These are phyloP conservation scores for Pampusana beccarii DNA, from an alignment of 2,113 vertebrate species.

Conservation along the genomic window DNA sequence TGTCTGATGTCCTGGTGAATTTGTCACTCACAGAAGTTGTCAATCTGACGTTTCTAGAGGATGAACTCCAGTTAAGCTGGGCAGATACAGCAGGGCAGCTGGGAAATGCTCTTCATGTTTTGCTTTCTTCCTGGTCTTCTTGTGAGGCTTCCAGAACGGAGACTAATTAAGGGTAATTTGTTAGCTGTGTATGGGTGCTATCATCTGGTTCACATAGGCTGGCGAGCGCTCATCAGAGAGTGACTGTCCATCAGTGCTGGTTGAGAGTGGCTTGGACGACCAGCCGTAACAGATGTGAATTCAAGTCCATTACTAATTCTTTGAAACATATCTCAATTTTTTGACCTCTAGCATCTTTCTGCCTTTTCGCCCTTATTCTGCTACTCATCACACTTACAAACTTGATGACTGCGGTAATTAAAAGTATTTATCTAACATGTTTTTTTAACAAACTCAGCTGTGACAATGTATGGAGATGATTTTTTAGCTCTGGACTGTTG, in stretches of 20 bases:
- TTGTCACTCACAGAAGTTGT: rapidly evolving
- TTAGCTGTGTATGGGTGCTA: too few species aligned
- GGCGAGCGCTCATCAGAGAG: rapidly evolving
- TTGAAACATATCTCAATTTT: background rate
- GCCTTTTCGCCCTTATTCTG: rapidly evolving
- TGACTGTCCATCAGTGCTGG: background rate
- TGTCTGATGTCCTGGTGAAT: rapidly evolving
- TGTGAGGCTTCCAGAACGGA: too few species aligned
- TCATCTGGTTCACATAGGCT: too few species aligned
- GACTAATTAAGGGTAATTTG: too few species aligned
- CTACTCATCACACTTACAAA: background rate
- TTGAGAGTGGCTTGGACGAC: background rate
- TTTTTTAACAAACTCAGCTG: background rate
- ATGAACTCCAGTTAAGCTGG: too few species aligned
- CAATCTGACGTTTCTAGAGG: too few species aligned
- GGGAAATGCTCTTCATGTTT: too few species aligned
- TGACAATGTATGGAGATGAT: background rate
- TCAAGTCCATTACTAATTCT: background rate
- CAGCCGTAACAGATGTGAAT: rapidly evolving
- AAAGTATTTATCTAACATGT: background rate
- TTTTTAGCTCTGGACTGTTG: background rate
- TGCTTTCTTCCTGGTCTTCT: too few species aligned
- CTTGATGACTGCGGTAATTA: background rate
- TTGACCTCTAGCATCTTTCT: background rate
- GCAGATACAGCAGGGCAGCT: too few species aligned